These are phyloP conservation scores for Sciaenops ocellatus DNA, from an alignment of 2,797 vertebrate genomes.

Conservation along the genomic window DNA sequence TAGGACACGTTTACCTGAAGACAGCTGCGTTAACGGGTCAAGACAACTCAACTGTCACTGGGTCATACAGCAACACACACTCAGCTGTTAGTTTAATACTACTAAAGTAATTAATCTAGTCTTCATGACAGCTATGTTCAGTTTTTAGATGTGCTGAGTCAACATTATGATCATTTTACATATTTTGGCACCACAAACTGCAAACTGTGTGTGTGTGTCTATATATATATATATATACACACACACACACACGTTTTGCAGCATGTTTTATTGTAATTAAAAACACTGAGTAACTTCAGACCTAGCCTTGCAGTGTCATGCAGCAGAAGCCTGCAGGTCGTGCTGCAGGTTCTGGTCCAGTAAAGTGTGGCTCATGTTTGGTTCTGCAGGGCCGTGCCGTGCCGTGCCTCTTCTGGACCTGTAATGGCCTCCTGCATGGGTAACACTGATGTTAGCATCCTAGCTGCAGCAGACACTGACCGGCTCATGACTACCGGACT, in stretches of 20 bases:
- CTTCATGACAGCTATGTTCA: not conserved
- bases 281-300: too few relatives aligned
- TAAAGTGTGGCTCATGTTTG: not conserved
- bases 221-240: too few relatives aligned
- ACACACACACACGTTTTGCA: too few relatives aligned
- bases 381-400: not conserved
- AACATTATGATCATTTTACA: not conserved
- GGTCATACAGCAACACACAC: too few relatives aligned
- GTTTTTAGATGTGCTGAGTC: not conserved
- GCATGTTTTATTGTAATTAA: too few relatives aligned
- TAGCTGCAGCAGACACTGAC: too few relatives aligned
- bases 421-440: not conserved
- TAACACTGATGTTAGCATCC: fast-evolving
- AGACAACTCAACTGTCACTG: not conserved
- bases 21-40: not conserved
- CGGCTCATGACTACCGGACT: not conserved
- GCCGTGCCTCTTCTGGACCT: fast-evolving
- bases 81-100: too few relatives aligned
- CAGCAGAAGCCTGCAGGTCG: not conserved
- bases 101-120: not conserved
- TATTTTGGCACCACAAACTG: too few relatives aligned
- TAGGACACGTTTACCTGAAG: not conserved
- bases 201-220: too few relatives aligned
- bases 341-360: not conserved
- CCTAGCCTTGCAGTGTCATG: not conserved